These are phyloP conservation scores for Julus scanicus DNA, from an alignment of 2,888 invertebrate genomes.

Conservation along the genomic window DNA sequence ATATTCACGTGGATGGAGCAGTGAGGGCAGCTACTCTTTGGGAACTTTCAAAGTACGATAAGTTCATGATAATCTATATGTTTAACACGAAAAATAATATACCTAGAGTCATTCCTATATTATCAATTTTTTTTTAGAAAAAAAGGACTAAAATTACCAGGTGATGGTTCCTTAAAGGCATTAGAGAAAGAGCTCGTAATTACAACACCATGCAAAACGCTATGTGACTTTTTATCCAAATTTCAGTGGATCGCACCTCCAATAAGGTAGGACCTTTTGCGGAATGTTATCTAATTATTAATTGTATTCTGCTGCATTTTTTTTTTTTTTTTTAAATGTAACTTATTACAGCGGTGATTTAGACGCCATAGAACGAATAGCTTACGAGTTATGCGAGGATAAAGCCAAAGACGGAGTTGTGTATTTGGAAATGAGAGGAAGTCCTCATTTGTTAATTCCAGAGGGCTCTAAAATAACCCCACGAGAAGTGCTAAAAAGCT, in stretches of 20 bases:
- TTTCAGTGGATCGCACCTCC: constrained; percentile 66
- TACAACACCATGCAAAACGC: constrained; percentile 64
- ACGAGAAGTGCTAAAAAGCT: constrained; percentile 66
- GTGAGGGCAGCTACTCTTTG: constrained; percentile 69
- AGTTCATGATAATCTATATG: neutral
- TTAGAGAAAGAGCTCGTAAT: constrained; percentile 66
- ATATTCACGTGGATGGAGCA: constrained; percentile 71
- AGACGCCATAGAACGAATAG: constrained; percentile 69
- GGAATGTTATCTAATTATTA: neutral
- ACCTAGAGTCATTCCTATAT: no score
- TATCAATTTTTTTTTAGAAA: constrained; percentile 28
- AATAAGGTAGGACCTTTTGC: constrained; percentile 62
- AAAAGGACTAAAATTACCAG: constrained; percentile 63
- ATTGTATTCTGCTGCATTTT: neutral
- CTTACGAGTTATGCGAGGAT: constrained; percentile 72
- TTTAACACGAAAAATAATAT: neutral
- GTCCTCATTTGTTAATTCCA: constrained; percentile 67
- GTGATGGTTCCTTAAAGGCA: constrained; percentile 66
- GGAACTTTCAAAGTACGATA: constrained; percentile 68
- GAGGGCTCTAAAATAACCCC: constrained; percentile 62
- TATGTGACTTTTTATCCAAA: constrained; percentile 66
- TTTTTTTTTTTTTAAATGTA: neutral
- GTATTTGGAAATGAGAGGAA: constrained; percentile 70
- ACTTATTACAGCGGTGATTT: constrained; percentile 65
- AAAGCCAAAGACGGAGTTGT: constrained; percentile 67